These are phyloP conservation scores for Silurus aristotelis DNA, from an alignment of 2,797 vertebrate species.

Conservation along the genomic window DNA sequence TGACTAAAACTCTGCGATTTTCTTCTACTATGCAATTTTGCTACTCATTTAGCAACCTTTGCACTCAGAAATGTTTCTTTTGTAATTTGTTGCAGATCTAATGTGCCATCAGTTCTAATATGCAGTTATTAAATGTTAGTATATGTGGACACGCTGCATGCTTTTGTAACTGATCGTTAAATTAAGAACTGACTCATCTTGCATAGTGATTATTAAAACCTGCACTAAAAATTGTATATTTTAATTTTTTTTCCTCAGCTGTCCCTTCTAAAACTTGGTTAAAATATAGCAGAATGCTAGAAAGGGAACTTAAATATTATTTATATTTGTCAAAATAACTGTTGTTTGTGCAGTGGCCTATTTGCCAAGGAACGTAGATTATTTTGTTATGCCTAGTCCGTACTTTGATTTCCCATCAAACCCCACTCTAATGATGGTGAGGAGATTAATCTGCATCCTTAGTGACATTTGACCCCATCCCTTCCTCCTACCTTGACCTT, in stretches of 20 bases:
- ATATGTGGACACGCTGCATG: neutral
- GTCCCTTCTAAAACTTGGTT: neutral
- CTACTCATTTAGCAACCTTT: neutral
- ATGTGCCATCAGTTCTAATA: neutral
- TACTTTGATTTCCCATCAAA: neutral
- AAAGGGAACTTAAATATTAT: neutral
- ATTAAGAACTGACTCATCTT: no score
- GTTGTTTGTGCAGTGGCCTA: neutral
- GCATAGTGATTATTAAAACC: constrained; percentile 9
- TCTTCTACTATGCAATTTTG: neutral
- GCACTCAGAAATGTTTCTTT: neutral
- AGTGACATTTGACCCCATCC: constrained; percentile 53
- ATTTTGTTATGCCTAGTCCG: neutral
- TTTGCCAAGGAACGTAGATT: neutral
- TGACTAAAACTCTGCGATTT: neutral
- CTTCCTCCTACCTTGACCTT: constrained; percentile 65
- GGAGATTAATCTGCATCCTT: constrained; percentile 63
- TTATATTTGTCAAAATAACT: neutral
- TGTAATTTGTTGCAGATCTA: neutral
- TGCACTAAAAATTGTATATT: neutral
- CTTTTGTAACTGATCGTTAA: no score
- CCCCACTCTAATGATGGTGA: constrained; percentile 39
- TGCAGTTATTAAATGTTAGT: neutral
- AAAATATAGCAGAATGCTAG: constrained; percentile 11
- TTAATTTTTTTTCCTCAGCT: neutral